Base-by-base conservation (phyloP, 1,140 invertebrate species). In the Aleiodes sp. region DNA sequence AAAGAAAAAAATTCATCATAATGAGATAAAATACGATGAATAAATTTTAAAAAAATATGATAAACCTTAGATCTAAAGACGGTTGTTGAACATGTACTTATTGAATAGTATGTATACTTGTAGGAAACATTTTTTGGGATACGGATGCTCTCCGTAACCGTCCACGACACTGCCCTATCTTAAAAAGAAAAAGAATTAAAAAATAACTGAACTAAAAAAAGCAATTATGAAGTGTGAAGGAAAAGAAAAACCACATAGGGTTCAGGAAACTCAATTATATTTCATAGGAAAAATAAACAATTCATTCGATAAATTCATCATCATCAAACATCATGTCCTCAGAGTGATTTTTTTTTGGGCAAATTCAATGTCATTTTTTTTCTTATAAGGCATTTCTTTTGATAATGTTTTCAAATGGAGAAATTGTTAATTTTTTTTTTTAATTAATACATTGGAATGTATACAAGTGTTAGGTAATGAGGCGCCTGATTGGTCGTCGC, bases 81-180 rank as follows among this genome's bases (percentile, higher is more conserved):
- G 77, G 78, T 84, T 83, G 80, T 84, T 84, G 78, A 84, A 80
- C 74, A 80, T 82, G 75, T 83, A 84, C 73, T 84, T 83, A 80
- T 83, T 80, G 80, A 79, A 77, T 83, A 84, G 79, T 79, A 78
- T 77, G 73, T 82, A 82, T 79, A 83, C 80, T 80, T 81, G 74
- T 83, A 84, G 82, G 75, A 79, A 78, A 80, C 75, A 78, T 81
- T 80, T 77, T 76, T 82, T 76, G 82, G 80, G 81, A 83, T 81
- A 83, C 82, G 82, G 82, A 83, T 76, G 43, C 62, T 76, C 70
- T 84, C 81, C 82, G 82, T 84, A 83, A 78, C 79, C 82, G 82
- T 84, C 82, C 81, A 83, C 79, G 77, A 82, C 82, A 84, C 82
- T 84, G 82, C 82, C 82, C 81, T 82, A 75, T 78, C 73, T 76